These are phyloP conservation scores for Spisula solida DNA, from an alignment of 2,888 invertebrate genomes.

Conservation along the genomic window DNA sequence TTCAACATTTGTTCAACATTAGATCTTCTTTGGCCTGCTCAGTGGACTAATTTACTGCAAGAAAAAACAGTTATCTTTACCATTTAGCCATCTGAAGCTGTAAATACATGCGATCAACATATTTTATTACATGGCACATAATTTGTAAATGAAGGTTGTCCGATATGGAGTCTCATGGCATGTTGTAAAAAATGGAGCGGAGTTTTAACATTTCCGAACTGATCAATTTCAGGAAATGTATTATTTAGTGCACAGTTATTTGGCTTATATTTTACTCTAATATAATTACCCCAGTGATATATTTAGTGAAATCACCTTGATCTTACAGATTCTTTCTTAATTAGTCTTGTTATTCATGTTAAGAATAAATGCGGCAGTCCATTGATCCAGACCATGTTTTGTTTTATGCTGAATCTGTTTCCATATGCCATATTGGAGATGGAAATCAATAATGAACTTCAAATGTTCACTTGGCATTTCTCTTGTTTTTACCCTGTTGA, in stretches of 20 bases:
- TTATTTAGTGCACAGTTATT: too few relatives aligned
- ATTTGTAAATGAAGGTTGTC: constrained; percentile 69
- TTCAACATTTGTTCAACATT: constrained; percentile 15
- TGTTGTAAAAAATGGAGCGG: constrained; percentile 4
- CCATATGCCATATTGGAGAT: constrained; percentile 27
- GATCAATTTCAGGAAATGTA: too few relatives aligned
- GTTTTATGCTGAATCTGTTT: constrained; percentile 8
- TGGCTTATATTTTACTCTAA: too few relatives aligned
- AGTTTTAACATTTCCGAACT: not conserved
- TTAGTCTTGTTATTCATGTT: not conserved
- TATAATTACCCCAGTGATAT: not conserved
- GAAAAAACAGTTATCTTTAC: constrained; percentile 20
- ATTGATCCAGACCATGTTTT: constrained; percentile 8
- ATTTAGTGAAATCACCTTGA: not conserved
- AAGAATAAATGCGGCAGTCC: not conserved
- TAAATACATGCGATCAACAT: constrained; percentile 48
- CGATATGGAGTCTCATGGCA: constrained; percentile 13
- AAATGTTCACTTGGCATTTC: constrained; percentile 53
- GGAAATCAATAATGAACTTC: constrained; percentile 59
- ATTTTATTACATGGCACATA: constrained; percentile 60
- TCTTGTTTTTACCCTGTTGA: constrained; percentile 54
- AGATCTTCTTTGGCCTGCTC: not conserved
- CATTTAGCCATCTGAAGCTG: constrained; percentile 35
- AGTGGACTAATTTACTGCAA: constrained; percentile 8
- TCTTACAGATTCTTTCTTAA: not conserved